phyloP scores from a whole-genome alignment of 2,113 vertebrate genomes.

The Phylloscopus trochilus region DNA sequence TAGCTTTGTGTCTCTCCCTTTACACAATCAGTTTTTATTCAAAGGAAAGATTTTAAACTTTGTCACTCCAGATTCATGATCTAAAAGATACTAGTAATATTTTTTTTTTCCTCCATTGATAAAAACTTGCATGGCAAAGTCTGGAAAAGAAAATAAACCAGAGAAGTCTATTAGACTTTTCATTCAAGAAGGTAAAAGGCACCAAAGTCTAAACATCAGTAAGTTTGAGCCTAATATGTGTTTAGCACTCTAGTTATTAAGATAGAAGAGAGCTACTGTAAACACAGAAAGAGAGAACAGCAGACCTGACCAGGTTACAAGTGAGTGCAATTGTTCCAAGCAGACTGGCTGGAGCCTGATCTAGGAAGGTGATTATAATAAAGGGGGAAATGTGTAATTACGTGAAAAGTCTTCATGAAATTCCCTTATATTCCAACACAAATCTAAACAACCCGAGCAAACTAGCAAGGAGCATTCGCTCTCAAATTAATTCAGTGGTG shows the following conservation, averaged over 20 bases:
- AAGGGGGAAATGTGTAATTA: constrained; percentile 54
- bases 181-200: not conserved
- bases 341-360: constrained; percentile 77
- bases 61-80: not conserved
- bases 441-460: constrained; percentile 31
- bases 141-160: not conserved
- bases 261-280: not conserved
- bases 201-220: not conserved
- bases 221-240: not conserved
- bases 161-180: not conserved
- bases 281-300: constrained; percentile 21
- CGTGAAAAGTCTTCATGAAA: not conserved
- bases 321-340: constrained; percentile 65
- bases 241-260: not conserved
- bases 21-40: not conserved
- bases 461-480: not conserved
- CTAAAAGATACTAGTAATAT: not conserved
- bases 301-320: constrained; percentile 4
- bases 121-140: not conserved
- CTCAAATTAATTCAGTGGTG: constrained; percentile 15
- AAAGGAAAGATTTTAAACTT: not conserved
- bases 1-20: not conserved
- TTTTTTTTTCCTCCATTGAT: not conserved
- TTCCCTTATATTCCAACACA: constrained; percentile 3
- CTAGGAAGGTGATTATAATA: constrained; percentile 76